phyloP scores from a whole-genome alignment of 1,140 invertebrate species.

The Drosophila funebris region DNA sequence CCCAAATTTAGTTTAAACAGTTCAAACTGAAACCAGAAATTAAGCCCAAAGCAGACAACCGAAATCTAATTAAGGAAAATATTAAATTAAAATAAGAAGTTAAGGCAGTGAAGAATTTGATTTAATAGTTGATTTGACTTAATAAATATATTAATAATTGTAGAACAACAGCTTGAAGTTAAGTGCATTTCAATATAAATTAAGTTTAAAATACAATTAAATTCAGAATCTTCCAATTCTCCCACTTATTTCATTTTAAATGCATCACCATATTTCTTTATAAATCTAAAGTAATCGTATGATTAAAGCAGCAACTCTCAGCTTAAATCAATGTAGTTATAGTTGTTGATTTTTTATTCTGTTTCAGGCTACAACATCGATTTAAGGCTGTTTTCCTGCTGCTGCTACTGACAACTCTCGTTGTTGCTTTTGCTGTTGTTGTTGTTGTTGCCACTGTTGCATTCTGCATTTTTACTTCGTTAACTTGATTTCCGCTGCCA shows the following conservation, averaged over 20 bases:
- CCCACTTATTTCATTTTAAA: no score
- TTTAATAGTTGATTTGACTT: no score
- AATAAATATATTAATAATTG: no score
- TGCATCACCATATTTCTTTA: not conserved
- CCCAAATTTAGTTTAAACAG: not conserved
- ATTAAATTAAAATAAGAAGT: not conserved
- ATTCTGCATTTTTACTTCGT: constrained; percentile 80
- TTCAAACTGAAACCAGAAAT: not conserved
- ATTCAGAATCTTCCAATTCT: no score
- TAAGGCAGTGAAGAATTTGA: not conserved
- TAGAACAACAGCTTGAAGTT: no score
- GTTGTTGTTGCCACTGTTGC: constrained; percentile 50
- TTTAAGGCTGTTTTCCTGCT: constrained; percentile 27
- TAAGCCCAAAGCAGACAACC: not conserved
- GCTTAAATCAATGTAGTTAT: not conserved
- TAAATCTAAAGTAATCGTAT: not conserved
- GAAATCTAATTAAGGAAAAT: not conserved
- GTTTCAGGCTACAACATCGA: constrained; percentile 30
- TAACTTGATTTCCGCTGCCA: constrained; percentile 78
- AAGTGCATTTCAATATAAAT: no score
- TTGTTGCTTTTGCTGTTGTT: constrained; percentile 1
- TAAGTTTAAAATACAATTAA: no score
- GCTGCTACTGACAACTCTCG: constrained; percentile 9
- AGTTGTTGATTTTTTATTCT: constrained; percentile 3
- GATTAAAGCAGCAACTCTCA: constrained; percentile 27